Percentiles rank a stretch among this genome's conserved stretches.
Conservation (phyloP, 64 coral and sea anemone species). For the Stichodactyla helianthus region DNA sequence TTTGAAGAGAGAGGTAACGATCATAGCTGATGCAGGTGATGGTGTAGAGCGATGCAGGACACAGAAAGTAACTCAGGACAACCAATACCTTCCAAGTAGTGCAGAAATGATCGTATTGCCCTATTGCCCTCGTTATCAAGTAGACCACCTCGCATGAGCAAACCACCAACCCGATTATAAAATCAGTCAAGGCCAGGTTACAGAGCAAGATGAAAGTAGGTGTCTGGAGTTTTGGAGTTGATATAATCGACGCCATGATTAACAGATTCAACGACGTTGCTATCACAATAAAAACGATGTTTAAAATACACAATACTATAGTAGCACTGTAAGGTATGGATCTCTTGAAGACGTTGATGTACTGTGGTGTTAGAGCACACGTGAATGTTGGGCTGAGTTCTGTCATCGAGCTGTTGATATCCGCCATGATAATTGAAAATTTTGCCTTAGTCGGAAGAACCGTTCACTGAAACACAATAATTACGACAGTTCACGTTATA, state of each 20-base stretch:
- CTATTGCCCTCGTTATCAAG: background rate
- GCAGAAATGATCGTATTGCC: background rate
- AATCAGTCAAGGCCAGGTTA: constrained; percentile 2
- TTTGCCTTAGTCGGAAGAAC: no score
- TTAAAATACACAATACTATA: background rate
- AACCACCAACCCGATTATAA: background rate
- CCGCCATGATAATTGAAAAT: background rate
- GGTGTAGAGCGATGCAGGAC: background rate
- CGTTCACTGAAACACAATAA: no score
- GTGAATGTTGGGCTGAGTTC: background rate
- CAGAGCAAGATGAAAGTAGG: constrained; percentile 2
- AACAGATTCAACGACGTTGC: background rate
- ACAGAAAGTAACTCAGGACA: background rate
- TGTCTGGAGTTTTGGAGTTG: constrained; percentile 6
- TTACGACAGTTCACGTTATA: no score
- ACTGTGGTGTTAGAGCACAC: background rate
- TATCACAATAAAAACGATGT: background rate
- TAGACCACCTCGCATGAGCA: background rate
- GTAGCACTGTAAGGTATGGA: background rate
- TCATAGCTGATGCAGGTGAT: constrained; percentile 8
- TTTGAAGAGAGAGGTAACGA: background rate
- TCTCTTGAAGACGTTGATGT: background rate
- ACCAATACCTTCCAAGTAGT: background rate
- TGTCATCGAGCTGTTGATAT: background rate
- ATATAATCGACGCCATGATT: background rate